Evolutionary conservation across 2,797 vertebrate species (phyloP).

Genomic region (Prionace glauca): DNA sequence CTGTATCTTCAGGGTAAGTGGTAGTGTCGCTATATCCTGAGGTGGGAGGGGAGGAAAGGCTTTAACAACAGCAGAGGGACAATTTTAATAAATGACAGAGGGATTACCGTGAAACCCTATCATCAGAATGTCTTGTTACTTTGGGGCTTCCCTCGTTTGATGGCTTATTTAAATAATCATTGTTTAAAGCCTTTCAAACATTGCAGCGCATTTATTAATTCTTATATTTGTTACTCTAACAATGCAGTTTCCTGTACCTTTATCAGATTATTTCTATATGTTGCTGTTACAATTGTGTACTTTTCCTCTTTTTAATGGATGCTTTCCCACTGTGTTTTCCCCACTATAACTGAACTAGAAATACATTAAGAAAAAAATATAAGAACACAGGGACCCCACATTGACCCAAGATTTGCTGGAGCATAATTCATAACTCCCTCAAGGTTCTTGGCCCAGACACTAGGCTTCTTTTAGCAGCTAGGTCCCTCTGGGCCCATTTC

Average conservation of each 20-base stretch:
- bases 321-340: neutral
- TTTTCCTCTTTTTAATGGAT: neutral
- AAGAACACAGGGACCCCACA: neutral
- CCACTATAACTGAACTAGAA: neutral
- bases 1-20: slow-evolving; percentile 92
- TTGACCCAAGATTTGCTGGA: neutral
- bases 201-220: neutral
- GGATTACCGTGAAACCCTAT: neutral
- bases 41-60: neutral
- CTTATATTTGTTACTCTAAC: neutral
- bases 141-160: neutral
- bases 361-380: neutral
- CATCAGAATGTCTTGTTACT: neutral
- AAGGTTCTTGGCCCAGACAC: neutral
- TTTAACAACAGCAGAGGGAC: neutral
- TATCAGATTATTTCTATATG: neutral
- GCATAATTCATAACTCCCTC: neutral
- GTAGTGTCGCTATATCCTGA: neutral
- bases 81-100: neutral
- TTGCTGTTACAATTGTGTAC: neutral
- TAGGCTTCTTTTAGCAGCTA: neutral
- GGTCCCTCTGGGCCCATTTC: neutral
- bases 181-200: neutral
- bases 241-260: neutral
- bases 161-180: neutral